Evolutionary conservation across 1,140 invertebrate species (phyloP).

Genomic region (Zaprionus camerounensis): DNA sequence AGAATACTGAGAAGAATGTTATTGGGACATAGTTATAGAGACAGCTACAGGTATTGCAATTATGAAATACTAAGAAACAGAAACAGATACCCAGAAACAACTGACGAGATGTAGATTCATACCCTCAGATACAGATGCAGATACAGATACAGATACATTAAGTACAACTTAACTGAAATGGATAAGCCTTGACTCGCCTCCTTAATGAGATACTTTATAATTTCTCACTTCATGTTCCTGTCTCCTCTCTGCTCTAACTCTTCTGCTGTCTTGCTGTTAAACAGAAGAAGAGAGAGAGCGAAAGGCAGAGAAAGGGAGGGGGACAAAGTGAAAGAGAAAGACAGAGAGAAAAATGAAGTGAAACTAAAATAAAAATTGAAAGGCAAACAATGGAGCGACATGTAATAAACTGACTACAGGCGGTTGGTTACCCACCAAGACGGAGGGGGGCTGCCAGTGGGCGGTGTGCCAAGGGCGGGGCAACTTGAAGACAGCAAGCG

Average conservation of each 20-base stretch:
- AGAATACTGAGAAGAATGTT: too few species aligned
- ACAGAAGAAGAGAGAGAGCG: not conserved
- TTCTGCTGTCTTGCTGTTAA: too few species aligned
- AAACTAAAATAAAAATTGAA: conserved; percentile 82
- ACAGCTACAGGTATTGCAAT: too few species aligned
- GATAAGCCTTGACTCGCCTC: not conserved
- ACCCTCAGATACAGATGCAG: too few species aligned
- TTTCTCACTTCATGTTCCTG: not conserved
- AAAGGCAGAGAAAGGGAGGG: not conserved
- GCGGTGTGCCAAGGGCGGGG: not conserved
- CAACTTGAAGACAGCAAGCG: conserved; percentile 12
- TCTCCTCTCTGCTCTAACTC: not conserved
- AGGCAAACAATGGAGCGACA: conserved; percentile 76
- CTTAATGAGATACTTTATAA: not conserved
- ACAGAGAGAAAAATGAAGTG: conserved; percentile 58
- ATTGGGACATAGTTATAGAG: too few species aligned
- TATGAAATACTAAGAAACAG: too few species aligned
- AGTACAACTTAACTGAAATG: not conserved
- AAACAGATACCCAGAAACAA: not conserved
- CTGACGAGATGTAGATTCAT: too few species aligned
- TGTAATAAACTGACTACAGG: conserved; percentile 74
- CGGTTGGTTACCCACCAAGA: conserved; percentile 28
- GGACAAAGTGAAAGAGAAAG: not conserved
- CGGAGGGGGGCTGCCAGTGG: not conserved
- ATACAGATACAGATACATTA: not conserved